These are phyloP conservation scores for Amiota minor DNA, from an alignment of 2,888 invertebrate species.

Conservation along the genomic window DNA sequence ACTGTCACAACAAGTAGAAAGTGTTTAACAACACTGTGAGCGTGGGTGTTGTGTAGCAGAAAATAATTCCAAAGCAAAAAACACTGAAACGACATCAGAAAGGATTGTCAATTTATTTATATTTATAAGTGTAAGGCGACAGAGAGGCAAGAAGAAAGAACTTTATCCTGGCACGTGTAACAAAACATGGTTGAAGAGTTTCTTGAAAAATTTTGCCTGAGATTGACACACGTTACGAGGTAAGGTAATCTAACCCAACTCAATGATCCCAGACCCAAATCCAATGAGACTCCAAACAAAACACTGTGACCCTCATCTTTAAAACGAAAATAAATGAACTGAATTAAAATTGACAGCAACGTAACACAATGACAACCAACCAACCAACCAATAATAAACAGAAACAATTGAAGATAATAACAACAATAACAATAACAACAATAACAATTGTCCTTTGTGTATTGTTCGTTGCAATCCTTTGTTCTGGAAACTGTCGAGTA, in stretches of 20 bases:
- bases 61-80: too few species aligned
- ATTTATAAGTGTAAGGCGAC: not conserved
- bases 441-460: not conserved
- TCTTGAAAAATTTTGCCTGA: slow-evolving; percentile 72
- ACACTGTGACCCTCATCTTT: too few species aligned
- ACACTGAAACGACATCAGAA: too few species aligned
- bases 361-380: too few species aligned
- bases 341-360: too few species aligned
- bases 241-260: slow-evolving; percentile 40
- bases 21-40: too few species aligned
- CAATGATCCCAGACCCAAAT: not conserved
- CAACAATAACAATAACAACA: too few species aligned
- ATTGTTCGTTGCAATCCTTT: not conserved
- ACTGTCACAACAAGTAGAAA: not conserved
- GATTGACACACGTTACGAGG: slow-evolving; percentile 72
- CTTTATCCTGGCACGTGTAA: slow-evolving; percentile 41
- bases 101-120: too few species aligned
- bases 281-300: not conserved
- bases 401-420: too few species aligned
- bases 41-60: too few species aligned
- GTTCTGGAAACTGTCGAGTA: not conserved
- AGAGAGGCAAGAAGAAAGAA: slow-evolving; percentile 3
- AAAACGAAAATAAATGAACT: too few species aligned
- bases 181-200: slow-evolving; percentile 73
- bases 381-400: too few species aligned